Evolutionary conservation across 2,797 vertebrate genomes (phyloP).

Genomic region (Myripristis jacobus): DNA sequence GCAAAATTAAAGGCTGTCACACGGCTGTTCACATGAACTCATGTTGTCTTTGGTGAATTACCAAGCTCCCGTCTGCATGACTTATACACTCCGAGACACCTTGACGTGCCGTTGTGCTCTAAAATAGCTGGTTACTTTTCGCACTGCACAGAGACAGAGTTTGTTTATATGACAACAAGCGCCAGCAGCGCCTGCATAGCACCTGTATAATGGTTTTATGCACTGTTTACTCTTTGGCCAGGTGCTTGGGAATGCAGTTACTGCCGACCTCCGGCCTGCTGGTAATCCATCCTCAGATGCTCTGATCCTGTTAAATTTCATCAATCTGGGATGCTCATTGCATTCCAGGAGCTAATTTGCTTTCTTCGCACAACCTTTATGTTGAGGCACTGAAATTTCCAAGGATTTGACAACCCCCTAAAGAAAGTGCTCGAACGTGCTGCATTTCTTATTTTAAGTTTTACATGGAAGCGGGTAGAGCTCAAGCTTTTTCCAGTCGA

Average conservation of each 20-base stretch:
- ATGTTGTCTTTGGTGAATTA: background rate
- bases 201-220: constrained; percentile 19
- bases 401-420: too few species aligned
- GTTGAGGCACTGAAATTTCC: too few species aligned
- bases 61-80: background rate
- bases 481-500: too few species aligned
- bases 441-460: too few species aligned
- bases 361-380: too few species aligned
- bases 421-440: too few species aligned
- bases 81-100: background rate
- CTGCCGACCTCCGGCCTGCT: background rate
- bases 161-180: constrained; percentile 36
- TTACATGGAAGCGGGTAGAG: too few species aligned
- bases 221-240: constrained; percentile 16
- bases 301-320: constrained; percentile 3
- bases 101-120: background rate
- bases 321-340: constrained; percentile 24
- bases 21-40: background rate
- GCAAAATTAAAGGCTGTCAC: background rate
- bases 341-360: constrained; percentile 30
- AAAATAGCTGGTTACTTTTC: background rate
- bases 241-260: constrained; percentile 14
- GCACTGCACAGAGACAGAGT: constrained; percentile 16
- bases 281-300: background rate
- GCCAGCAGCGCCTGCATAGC: constrained; percentile 1